Percentiles rank a stretch among this genome's conserved stretches.
Evolutionary conservation across 2,113 vertebrate genomes (phyloP).

Genomic region (Beaufortia kweichowensis): DNA sequence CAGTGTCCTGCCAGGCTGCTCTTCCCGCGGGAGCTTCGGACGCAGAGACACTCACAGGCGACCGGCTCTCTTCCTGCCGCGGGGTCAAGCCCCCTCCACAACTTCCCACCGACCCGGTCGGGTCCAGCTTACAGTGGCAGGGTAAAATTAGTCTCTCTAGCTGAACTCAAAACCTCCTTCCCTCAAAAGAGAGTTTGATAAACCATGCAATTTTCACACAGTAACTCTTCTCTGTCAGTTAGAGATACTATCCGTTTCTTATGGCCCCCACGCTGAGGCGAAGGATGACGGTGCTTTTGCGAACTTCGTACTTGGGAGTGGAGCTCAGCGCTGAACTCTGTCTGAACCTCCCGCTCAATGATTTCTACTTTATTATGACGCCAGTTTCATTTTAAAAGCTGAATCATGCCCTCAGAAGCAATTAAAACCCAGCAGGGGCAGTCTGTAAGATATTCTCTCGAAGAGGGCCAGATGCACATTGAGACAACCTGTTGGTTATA

Average conservation of each 20-base stretch:
- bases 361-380: conserved; percentile 46
- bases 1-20: conserved; percentile 86
- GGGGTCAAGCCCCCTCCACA: conserved; percentile 90
- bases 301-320: conserved; percentile 22
- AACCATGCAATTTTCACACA: conserved; percentile 77
- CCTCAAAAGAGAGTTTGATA: conserved; percentile 66
- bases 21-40: conserved; percentile 80
- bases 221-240: conserved; percentile 61
- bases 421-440: conserved; percentile 55
- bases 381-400: conserved; percentile 56
- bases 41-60: conserved; percentile 78
- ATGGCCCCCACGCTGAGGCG: conserved; percentile 26
- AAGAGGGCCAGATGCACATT: conserved; percentile 37
- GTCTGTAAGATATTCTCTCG: conserved; percentile 45
- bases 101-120: conserved; percentile 88
- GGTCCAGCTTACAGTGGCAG: conserved; percentile 43
- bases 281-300: conserved; percentile 50
- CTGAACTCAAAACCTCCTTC: conserved; percentile 33
- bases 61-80: conserved; percentile 87
- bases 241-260: conserved; percentile 48
- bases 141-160: conserved; percentile 54
- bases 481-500: conserved; percentile 55
- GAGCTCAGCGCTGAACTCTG: conserved; percentile 56
- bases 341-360: conserved; percentile 54
- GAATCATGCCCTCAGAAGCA: conserved; percentile 49